These are phyloP conservation scores for Glaucopsyche alexis DNA, from an alignment of 2,888 invertebrate genomes.

Conservation along the genomic window DNA sequence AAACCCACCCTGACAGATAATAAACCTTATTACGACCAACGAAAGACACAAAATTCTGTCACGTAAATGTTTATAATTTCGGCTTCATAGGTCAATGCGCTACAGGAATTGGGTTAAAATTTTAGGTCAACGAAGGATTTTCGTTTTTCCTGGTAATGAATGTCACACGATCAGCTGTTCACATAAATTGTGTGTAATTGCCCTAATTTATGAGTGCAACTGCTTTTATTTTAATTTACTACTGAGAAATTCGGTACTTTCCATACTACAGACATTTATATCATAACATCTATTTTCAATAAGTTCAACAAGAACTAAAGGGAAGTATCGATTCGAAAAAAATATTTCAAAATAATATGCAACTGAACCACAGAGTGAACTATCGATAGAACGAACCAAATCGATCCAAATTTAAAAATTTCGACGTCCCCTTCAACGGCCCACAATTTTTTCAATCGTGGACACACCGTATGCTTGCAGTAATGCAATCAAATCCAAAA, in stretches of 20 bases:
- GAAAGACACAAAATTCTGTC: background rate
- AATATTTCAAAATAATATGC: background rate
- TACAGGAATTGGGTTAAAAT: conserved; percentile 66
- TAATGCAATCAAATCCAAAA: too few relatives aligned
- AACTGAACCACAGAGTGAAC: too few relatives aligned
- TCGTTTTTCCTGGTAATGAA: conserved; percentile 60
- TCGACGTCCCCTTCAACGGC: too few relatives aligned
- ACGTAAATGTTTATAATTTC: conserved; percentile 10
- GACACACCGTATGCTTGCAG: too few relatives aligned
- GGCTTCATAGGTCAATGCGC: conserved; percentile 38
- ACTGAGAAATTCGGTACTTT: background rate
- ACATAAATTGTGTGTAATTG: conserved; percentile 28
- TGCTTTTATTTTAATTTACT: background rate
- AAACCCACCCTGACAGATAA: conserved; percentile 46
- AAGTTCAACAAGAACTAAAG: background rate
- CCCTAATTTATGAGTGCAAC: conserved; percentile 12
- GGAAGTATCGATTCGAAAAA: too few relatives aligned
- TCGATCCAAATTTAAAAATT: too few relatives aligned
- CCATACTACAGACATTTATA: background rate
- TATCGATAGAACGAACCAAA: too few relatives aligned
- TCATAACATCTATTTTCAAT: background rate
- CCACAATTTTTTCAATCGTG: too few relatives aligned
- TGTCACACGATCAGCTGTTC: conserved; percentile 34
- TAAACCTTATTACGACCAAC: background rate
- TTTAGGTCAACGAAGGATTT: conserved; percentile 61